Percentiles rank a stretch among this genome's conserved stretches.
Conservation (phyloP, 2,888 invertebrate species). For the Pardosa pseudoannulata region DNA sequence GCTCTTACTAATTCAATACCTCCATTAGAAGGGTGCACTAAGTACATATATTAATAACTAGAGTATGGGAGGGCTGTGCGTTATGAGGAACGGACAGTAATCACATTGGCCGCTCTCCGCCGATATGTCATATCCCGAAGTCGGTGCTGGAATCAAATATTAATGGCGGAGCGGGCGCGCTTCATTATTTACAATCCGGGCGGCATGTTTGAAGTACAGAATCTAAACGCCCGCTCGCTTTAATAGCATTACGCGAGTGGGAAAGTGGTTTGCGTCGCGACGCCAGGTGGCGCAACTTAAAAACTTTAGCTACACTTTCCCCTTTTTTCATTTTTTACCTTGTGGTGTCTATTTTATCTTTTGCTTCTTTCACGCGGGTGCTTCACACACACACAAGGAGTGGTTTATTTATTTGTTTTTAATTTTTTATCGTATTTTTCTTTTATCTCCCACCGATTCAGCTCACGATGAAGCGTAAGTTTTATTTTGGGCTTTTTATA, state of each 20-base stretch:
- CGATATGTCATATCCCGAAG: conserved; percentile 68
- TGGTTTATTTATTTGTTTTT: conserved; percentile 19
- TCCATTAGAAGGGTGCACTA: conserved; percentile 67
- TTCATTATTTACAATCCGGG: conserved; percentile 69
- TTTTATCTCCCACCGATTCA: no score
- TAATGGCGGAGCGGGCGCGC: conserved; percentile 42
- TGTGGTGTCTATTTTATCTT: no score
- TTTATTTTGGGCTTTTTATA: conserved; percentile 3
- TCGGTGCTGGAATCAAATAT: conserved; percentile 64
- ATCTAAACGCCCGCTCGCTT: conserved; percentile 68
- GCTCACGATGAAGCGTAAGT: conserved; percentile 20
- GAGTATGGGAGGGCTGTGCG: background rate
- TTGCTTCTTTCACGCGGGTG: no score
- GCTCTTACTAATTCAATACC: conserved; percentile 71
- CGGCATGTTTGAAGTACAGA: conserved; percentile 71
- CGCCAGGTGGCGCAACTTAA: conserved; percentile 64
- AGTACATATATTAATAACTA: conserved; percentile 71
- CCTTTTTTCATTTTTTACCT: conserved; percentile 16
- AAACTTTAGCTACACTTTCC: conserved; percentile 30
- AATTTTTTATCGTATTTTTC: background rate
- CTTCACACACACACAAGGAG: no score
- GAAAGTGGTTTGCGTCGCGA: conserved; percentile 2
- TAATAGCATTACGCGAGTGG: conserved; percentile 65
- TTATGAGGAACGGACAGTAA: conserved; percentile 34
- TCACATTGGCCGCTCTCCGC: conserved; percentile 60